Evolutionary conservation across 30 jellyfish, hydroid and myxozoan species (phyloP).

Genomic region (Phacellophora camtschatica): DNA sequence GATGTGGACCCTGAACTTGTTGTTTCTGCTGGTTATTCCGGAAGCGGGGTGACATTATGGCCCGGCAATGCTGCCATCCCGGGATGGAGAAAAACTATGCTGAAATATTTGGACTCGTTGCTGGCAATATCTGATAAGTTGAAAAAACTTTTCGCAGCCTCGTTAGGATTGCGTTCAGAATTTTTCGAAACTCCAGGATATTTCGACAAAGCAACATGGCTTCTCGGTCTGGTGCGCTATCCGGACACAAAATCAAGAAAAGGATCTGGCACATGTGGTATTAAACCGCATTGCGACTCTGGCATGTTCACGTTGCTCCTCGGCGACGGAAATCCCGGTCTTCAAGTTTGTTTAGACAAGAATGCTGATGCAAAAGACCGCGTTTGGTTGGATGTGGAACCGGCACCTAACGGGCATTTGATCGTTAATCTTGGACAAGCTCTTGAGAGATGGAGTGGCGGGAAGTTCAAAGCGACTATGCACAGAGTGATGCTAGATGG

Average conservation of each 20-base stretch:
- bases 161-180: conserved; percentile 9
- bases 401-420: conserved; percentile 28
- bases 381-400: conserved; percentile 35
- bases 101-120: neutral
- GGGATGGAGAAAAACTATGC: conserved; percentile 21
- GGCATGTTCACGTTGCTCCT: conserved; percentile 46
- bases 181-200: conserved; percentile 32
- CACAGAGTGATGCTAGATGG: conserved; percentile 56
- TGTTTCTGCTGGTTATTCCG: conserved; percentile 21
- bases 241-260: conserved; percentile 4
- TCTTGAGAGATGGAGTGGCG: conserved; percentile 58
- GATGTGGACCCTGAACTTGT: neutral
- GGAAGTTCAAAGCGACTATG: conserved; percentile 41
- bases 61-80: conserved; percentile 17
- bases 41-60: conserved; percentile 48
- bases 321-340: conserved; percentile 58
- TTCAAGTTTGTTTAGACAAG: conserved; percentile 36
- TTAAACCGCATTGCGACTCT: conserved; percentile 44
- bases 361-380: neutral
- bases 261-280: conserved; percentile 15
- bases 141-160: conserved; percentile 23
- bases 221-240: conserved; percentile 26
- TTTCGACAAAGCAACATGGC: conserved; percentile 36
- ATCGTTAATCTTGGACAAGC: conserved; percentile 53
- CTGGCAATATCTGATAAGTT: neutral